Conservation (phyloP, 2,797 vertebrate species). For the Ceryle rudis region DNA sequence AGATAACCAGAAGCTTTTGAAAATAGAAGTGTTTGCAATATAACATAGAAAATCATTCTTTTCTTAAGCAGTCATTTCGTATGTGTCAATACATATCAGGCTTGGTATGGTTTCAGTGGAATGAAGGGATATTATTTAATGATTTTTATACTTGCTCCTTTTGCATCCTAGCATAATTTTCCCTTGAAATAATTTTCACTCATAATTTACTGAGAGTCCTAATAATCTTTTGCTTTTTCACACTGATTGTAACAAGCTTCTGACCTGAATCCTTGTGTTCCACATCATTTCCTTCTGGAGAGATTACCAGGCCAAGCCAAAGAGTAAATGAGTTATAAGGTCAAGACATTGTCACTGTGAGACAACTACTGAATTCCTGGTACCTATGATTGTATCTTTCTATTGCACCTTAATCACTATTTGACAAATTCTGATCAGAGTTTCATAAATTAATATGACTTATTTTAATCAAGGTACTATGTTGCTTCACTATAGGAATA, state of each 20-base stretch:
- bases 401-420: constrained; percentile 66
- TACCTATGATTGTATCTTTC: constrained; percentile 67
- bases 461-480: constrained; percentile 74
- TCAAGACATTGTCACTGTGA: constrained; percentile 74
- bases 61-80: neutral
- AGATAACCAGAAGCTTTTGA: neutral
- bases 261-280: constrained; percentile 71
- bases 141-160: neutral
- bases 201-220: constrained; percentile 51
- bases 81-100: neutral
- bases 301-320: constrained; percentile 69
- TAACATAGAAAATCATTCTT: neutral
- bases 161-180: constrained; percentile 18
- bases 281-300: constrained; percentile 75
- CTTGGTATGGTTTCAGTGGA: neutral
- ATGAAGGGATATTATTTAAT: neutral
- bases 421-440: constrained; percentile 66
- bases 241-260: constrained; percentile 53
- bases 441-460: constrained; percentile 65
- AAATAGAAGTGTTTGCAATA: neutral
- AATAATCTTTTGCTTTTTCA: constrained; percentile 63
- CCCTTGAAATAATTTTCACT: constrained; percentile 41
- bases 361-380: constrained; percentile 70
- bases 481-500: constrained; percentile 42
- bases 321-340: constrained; percentile 75